Conservation (phyloP, 2,113 vertebrate genomes). For the Barnardius zonarius region DNA sequence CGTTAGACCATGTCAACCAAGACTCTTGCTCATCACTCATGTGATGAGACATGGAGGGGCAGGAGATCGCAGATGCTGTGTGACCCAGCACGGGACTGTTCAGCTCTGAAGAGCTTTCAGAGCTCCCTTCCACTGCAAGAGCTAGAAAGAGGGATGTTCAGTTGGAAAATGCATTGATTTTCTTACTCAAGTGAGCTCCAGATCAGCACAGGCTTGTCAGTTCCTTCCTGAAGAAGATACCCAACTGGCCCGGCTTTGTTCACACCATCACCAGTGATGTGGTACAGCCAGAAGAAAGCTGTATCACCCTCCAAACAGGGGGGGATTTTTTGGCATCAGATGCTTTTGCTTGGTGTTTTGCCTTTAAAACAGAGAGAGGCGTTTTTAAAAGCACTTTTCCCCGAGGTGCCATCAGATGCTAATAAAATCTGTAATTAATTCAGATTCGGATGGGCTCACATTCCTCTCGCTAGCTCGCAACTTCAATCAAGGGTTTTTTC, state of each 20-base stretch:
- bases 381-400: slow-evolving; percentile 19
- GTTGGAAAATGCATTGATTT: neutral
- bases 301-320: neutral
- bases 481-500: slow-evolving; percentile 63
- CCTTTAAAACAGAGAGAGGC: slow-evolving; percentile 40
- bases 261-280: neutral
- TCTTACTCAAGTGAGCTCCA: neutral
- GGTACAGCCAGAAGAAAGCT: neutral
- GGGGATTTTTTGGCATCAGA: neutral
- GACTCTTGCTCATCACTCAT: neutral
- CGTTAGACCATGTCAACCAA: neutral
- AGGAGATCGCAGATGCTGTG: neutral
- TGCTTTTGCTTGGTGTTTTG: slow-evolving; percentile 27
- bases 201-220: neutral
- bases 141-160: neutral
- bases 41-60: neutral
- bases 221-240: neutral
- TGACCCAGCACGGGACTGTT: neutral
- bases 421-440: slow-evolving; percentile 76
- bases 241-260: neutral
- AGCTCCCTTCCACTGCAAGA: neutral
- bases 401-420: slow-evolving; percentile 62
- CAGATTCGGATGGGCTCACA: slow-evolving; percentile 66
- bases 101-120: neutral
- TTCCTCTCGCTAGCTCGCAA: slow-evolving; percentile 61